Base-by-base conservation (phyloP, 23 tunicate genomes). In the Halocynthia roretzi region DNA sequence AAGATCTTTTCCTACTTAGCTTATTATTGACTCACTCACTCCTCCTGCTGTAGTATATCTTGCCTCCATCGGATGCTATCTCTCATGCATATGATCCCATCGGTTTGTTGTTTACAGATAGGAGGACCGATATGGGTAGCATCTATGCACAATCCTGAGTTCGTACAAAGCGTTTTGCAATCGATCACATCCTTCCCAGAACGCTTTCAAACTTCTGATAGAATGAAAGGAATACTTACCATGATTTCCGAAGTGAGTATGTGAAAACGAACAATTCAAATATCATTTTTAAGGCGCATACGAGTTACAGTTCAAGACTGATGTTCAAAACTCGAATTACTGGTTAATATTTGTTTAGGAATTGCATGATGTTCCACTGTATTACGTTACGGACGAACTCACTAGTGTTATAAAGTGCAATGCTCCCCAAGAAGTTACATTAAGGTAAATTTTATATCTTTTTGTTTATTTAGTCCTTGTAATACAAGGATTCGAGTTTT, bases 61-160 rank as follows among this genome's bases (percentile, higher is more conserved):
- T n/a, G n/a, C n/a, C n/a, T n/a, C n/a, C n/a, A n/a, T n/a, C n/a
- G n/a, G n/a, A n/a, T n/a, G n/a, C n/a, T n/a, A n/a, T n/a, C 44
- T 31, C 4, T 31, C 44, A 31, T 31, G 44, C 2, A 31, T 31
- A 31, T 31, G 44, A 31, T 31, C 44, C 44, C 44, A 31, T 31
- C 4, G 44, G 44, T 31, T 31, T 4, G 44, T 31, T 31, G 44
- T 51, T 76, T 82, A 11, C 22, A 88, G 95, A 71, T 87, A 5
- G 95, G 96, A 10, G 99, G 99, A 10, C 99, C 99, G 5, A 80
- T 73, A 54, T 94, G 99, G 99, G 87, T 85, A 70, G 87, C 80
- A 14, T 72, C 87, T 1, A n/a, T 94, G 55, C 79, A 94, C 56
- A 75, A 89, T 78, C 55, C 12, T 7, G 82, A 84, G 10, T 94